phyloP scores from a whole-genome alignment of 1,140 invertebrate genomes.

The Drosophila murphyi region DNA sequence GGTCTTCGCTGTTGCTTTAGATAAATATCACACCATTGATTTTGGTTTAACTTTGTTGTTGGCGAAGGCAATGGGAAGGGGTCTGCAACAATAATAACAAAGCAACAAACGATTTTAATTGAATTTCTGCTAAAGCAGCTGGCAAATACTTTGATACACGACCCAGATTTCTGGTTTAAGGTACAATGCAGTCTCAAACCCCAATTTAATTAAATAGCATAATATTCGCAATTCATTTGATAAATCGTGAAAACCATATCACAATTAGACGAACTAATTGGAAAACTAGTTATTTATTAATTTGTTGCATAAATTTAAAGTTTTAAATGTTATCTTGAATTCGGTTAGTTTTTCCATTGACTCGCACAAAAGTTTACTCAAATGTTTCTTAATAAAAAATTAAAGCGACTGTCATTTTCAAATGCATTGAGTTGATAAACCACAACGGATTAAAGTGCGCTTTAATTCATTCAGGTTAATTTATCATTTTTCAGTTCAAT shows the following conservation, averaged over 20 bases:
- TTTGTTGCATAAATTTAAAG: background rate
- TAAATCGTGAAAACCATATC: constrained; percentile 1
- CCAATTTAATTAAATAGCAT: background rate
- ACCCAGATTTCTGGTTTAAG: background rate
- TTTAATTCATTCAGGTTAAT: background rate
- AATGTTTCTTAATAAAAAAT: no score
- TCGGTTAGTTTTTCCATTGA: no score
- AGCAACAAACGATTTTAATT: constrained; percentile 54
- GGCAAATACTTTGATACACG: constrained; percentile 23
- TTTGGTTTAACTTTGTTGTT: constrained; percentile 28
- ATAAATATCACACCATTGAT: constrained; percentile 42
- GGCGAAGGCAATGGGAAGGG: background rate
- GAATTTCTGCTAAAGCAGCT: constrained; percentile 49
- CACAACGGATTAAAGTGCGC: no score
- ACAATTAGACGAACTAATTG: background rate
- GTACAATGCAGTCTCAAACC: background rate
- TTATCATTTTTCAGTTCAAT: no score
- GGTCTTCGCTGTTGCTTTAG: constrained; percentile 12
- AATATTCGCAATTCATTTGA: constrained; percentile 6
- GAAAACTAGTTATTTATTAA: background rate
- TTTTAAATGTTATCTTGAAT: no score
- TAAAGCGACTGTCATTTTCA: no score
- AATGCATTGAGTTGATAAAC: no score
- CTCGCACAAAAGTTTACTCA: no score
- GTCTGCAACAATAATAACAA: constrained; percentile 17